A percentile compares a stretch with the other conserved stretches of the same genome.
phyloP scores from a whole-genome alignment of 2,113 vertebrate species.

The Toxostoma redivivum region DNA sequence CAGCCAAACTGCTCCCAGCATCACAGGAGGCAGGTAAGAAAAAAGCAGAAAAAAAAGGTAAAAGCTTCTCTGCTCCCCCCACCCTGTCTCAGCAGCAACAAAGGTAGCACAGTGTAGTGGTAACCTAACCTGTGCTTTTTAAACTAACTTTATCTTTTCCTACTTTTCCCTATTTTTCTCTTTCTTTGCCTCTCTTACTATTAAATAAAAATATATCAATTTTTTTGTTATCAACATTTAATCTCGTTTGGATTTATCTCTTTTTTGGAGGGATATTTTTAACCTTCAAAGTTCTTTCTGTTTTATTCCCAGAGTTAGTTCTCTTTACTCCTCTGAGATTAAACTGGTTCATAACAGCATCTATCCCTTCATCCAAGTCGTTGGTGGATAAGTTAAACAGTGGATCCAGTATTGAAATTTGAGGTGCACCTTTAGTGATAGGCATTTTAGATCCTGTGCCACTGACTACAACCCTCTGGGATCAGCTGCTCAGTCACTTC shows the following conservation, averaged over 20 bases:
- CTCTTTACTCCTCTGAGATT: background rate
- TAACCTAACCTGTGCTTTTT: background rate
- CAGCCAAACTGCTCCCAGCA: background rate
- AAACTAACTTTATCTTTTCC: background rate
- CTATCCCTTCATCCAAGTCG: background rate
- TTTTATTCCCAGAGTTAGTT: background rate
- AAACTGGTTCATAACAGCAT: background rate
- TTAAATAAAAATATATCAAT: background rate
- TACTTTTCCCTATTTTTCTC: background rate
- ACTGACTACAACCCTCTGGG: background rate
- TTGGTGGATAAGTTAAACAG: background rate
- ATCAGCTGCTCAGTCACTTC: background rate
- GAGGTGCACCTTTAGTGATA: background rate
- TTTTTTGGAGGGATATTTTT: fast-evolving
- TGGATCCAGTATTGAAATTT: background rate
- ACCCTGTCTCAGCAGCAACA: background rate
- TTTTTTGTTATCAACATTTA: background rate
- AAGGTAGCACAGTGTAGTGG: too few relatives aligned
- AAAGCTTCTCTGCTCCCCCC: background rate
- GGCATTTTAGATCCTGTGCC: background rate
- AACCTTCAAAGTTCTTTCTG: background rate
- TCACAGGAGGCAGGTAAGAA: too few relatives aligned
- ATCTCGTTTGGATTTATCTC: background rate
- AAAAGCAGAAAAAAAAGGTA: background rate
- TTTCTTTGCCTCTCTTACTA: background rate